phyloP scores from a whole-genome alignment of 37 sponge, comb jelly and placozoan genomes.

The Amphimedon queenslandica region DNA sequence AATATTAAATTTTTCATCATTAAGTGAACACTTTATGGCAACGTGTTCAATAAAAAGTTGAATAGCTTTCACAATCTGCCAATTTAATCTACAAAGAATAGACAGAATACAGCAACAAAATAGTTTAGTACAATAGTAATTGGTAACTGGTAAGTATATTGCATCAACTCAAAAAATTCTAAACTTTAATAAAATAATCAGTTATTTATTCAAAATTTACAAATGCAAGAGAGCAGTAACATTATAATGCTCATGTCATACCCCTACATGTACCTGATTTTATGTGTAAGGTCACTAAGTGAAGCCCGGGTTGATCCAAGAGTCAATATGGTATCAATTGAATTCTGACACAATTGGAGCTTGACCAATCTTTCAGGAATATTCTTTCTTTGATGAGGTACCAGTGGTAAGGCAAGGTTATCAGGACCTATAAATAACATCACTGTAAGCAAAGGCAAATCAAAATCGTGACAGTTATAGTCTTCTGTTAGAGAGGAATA shows the following conservation, averaged over 20 bases:
- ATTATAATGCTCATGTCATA: no score
- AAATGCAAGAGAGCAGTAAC: no score
- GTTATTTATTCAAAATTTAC: no score
- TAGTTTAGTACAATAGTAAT: no score
- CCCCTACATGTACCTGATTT: slow-evolving; percentile 7
- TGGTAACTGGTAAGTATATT: no score
- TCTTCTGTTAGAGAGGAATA: background rate
- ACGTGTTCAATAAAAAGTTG: slow-evolving; percentile 62
- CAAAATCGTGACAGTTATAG: background rate
- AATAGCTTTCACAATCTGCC: slow-evolving; percentile 47
- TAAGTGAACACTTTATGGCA: slow-evolving; percentile 24
- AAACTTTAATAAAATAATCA: no score
- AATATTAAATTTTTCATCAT: no score
- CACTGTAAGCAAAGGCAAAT: slow-evolving; percentile 15
- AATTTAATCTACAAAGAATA: slow-evolving; percentile 31
- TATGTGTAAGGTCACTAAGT: background rate
- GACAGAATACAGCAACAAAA: no score
- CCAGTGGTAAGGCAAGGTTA: background rate
- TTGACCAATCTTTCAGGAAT: slow-evolving; percentile 10
- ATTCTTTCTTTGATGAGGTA: background rate
- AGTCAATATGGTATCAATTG: slow-evolving; percentile 14
- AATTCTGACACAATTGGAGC: slow-evolving; percentile 21
- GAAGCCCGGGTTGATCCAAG: background rate
- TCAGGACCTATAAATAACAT: background rate
- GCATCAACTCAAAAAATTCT: no score